Evolutionary conservation across 2,888 invertebrate genomes (phyloP).

Genomic region (Carpatolechia fugitivella): DNA sequence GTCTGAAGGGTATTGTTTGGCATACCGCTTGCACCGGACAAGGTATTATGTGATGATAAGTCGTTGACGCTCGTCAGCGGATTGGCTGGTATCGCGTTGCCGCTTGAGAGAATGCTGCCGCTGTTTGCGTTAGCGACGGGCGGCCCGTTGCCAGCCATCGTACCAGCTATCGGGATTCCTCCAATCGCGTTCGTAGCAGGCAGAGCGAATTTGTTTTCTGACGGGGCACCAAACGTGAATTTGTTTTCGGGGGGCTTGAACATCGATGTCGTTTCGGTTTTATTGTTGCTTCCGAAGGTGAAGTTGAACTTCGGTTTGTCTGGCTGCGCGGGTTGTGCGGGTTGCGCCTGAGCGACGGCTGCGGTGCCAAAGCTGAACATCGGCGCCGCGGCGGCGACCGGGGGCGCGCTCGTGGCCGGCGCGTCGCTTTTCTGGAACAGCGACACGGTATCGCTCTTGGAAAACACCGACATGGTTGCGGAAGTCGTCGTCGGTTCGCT

Average conservation of each 20-base stretch:
- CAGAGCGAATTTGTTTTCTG: slow-evolving; percentile 28
- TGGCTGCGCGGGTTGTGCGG: slow-evolving; percentile 25
- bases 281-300: slow-evolving; percentile 41
- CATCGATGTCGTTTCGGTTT: slow-evolving; percentile 30
- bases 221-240: slow-evolving; percentile 30
- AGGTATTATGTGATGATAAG: slow-evolving; percentile 29
- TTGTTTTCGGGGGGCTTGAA: slow-evolving; percentile 27
- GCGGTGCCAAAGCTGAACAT: slow-evolving; percentile 50
- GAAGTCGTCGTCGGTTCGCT: slow-evolving; percentile 15
- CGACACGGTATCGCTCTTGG: slow-evolving; percentile 32
- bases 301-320: slow-evolving; percentile 57
- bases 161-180: slow-evolving; percentile 17
- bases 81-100: slow-evolving; percentile 24
- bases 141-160: slow-evolving; percentile 26
- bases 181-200: slow-evolving; percentile 24
- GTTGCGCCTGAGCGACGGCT: slow-evolving; percentile 23
- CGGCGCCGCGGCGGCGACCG: slow-evolving; percentile 27
- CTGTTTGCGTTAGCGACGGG: slow-evolving; percentile 13
- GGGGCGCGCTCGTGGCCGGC: slow-evolving; percentile 7
- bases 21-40: slow-evolving; percentile 29
- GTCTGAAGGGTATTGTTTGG: slow-evolving; percentile 24
- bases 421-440: slow-evolving; percentile 36
- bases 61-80: slow-evolving; percentile 30
- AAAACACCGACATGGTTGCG: slow-evolving; percentile 33
- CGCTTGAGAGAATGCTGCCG: slow-evolving; percentile 23